Conservation (phyloP, 2,113 vertebrate genomes). For the Entomyzon cyanotis region DNA sequence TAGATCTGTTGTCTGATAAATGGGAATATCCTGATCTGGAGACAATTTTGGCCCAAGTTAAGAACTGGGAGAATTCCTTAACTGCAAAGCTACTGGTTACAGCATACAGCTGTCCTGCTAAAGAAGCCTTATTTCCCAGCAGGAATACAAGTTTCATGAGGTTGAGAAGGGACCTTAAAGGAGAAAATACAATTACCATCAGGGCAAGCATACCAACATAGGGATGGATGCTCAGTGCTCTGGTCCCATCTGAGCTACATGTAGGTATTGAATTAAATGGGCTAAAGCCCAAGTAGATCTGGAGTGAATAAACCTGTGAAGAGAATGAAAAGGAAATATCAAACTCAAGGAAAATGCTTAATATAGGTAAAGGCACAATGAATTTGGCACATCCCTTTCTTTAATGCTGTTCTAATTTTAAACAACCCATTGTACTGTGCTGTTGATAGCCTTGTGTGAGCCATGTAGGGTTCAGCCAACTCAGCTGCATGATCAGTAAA, state of each 20-base stretch:
- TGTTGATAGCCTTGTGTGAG: constrained; percentile 66
- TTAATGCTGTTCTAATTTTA: constrained; percentile 45
- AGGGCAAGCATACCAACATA: not conserved
- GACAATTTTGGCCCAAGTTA: not conserved
- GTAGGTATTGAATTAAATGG: not conserved
- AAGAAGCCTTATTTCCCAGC: not conserved
- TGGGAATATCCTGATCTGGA: not conserved
- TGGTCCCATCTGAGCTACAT: not conserved
- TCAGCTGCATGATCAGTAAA: constrained; percentile 65
- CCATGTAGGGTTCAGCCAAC: constrained; percentile 72
- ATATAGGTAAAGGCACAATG: not conserved
- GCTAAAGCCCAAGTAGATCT: not conserved
- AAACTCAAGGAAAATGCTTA: not conserved
- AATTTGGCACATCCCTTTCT: not conserved
- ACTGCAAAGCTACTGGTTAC: not conserved
- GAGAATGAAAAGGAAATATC: constrained; percentile 4
- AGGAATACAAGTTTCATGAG: not conserved
- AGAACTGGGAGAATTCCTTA: not conserved
- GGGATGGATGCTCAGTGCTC: not conserved
- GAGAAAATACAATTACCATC: not conserved
- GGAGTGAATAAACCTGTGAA: not conserved
- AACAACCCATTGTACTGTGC: constrained; percentile 42
- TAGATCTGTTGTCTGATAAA: not conserved
- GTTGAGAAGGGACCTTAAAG: not conserved
- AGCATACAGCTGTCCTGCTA: not conserved